phyloP scores from a whole-genome alignment of 1,140 invertebrate species.

The Acromyrmex heyeri region DNA sequence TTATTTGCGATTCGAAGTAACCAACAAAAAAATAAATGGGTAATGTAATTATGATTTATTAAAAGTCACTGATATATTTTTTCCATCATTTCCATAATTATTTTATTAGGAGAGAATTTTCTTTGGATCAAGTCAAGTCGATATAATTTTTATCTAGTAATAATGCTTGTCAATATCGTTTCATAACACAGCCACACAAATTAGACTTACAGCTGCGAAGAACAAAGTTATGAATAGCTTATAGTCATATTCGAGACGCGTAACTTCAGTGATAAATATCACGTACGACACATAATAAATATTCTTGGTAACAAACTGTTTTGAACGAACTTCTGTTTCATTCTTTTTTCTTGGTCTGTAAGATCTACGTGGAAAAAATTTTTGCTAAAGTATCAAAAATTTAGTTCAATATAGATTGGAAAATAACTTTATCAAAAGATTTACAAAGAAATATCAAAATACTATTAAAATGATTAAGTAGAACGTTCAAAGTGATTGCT shows the following conservation, averaged over 20 bases:
- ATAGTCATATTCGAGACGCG: neutral
- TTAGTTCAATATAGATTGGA: no score
- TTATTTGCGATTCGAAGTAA: constrained; percentile 1
- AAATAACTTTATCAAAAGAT: no score
- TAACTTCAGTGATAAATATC: neutral
- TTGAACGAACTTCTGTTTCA: neutral
- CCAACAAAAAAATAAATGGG: constrained; percentile 6
- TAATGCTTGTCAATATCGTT: neutral
- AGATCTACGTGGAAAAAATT: neutral
- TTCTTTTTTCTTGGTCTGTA: neutral
- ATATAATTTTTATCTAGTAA: neutral
- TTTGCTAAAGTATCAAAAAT: no score
- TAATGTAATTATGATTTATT: constrained; percentile 5
- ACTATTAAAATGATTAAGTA: no score
- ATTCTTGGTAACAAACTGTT: neutral
- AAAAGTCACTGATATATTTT: neutral
- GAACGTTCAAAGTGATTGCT: no score
- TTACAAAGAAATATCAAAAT: no score
- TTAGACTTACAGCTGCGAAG: neutral
- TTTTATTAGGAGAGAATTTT: neutral
- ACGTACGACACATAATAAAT: neutral
- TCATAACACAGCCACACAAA: neutral
- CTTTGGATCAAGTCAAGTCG: neutral
- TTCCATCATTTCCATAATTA: neutral
- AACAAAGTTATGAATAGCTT: constrained; percentile 21